These are phyloP conservation scores for Psittacus erithacus DNA, from an alignment of 2,113 vertebrate genomes.

Conservation along the genomic window DNA sequence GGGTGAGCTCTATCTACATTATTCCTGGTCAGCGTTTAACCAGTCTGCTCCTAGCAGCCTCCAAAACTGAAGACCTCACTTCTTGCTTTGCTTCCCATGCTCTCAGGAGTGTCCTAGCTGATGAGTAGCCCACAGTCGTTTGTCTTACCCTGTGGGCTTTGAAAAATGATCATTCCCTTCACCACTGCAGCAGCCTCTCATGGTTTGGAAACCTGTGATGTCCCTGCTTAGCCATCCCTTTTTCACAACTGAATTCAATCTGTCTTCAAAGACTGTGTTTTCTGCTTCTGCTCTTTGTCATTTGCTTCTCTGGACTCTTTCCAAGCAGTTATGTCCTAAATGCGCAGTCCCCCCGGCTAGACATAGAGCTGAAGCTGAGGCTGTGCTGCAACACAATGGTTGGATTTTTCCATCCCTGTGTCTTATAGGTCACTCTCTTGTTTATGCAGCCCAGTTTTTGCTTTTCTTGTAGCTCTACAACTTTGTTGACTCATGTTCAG, in stretches of 20 bases:
- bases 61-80: neutral
- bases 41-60: neutral
- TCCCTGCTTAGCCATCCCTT: neutral
- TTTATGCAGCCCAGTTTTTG: neutral
- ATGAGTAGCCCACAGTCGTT: neutral
- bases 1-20: neutral
- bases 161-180: neutral
- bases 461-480: neutral
- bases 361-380: neutral
- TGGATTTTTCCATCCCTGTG: neutral
- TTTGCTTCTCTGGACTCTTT: neutral
- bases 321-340: neutral
- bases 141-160: neutral
- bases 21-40: neutral
- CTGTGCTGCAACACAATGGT: neutral
- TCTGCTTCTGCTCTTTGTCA: neutral
- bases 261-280: neutral
- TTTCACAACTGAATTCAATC: neutral
- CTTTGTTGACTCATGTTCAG: neutral
- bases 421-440: neutral
- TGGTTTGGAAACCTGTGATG: neutral
- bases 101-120: neutral
- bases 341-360: neutral
- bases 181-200: neutral
- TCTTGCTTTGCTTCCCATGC: neutral